Conservation (phyloP, 2,888 invertebrate genomes). For the Neoitamus cyanurus region DNA sequence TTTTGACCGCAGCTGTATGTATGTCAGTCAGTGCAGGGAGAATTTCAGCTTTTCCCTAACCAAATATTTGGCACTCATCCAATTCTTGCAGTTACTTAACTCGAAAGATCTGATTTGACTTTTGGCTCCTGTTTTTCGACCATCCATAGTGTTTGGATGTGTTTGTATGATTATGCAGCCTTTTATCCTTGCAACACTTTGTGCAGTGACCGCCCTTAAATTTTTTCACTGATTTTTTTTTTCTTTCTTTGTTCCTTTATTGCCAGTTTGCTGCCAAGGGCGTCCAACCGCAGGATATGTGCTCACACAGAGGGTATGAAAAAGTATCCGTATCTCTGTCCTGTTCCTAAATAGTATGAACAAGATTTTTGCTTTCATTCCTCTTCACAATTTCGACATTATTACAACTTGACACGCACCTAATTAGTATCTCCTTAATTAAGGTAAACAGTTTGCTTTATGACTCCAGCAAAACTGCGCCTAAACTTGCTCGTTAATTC, state of each 20-base stretch:
- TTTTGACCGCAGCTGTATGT: no score
- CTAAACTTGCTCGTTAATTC: background rate
- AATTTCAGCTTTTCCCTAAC: conserved; percentile 14
- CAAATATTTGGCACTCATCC: conserved; percentile 29
- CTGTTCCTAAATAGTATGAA: background rate
- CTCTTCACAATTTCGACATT: background rate
- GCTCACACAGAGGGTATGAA: background rate
- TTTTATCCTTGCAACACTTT: background rate
- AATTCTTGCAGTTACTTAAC: conserved; percentile 28
- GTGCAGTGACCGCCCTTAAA: background rate
- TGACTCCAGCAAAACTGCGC: background rate
- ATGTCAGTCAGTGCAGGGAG: conserved; percentile 29
- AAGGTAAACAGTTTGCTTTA: background rate
- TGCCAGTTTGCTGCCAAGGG: background rate
- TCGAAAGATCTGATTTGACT: conserved; percentile 1
- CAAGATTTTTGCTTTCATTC: background rate
- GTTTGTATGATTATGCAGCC: background rate
- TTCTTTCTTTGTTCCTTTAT: background rate
- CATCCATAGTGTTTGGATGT: background rate
- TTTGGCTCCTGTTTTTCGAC: background rate
- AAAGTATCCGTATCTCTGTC: background rate
- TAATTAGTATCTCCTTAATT: background rate
- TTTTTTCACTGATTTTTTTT: background rate
- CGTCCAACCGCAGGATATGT: background rate
- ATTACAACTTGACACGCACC: background rate